Percentiles rank a stretch among this genome's conserved stretches.
These are phyloP conservation scores for Eupithecia pulchellata DNA, from an alignment of 2,888 invertebrate species.

Conservation along the genomic window DNA sequence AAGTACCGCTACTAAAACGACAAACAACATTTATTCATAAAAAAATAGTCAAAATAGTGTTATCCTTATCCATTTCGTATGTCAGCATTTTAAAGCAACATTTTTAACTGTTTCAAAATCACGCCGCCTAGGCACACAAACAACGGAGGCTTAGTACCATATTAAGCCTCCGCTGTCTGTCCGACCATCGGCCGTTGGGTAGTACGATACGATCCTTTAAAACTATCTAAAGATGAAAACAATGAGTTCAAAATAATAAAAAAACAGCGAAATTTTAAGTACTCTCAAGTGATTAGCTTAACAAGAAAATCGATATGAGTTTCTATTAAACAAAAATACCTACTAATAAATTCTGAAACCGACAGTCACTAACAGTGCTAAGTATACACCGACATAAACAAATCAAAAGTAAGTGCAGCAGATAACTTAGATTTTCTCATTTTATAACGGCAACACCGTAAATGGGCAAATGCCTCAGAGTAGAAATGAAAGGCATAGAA, in stretches of 20 bases:
- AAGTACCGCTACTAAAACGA: too few relatives aligned
- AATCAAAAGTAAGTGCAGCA: constrained; percentile 24
- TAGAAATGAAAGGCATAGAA: constrained; percentile 9
- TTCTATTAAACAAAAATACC: neutral
- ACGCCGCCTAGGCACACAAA: too few relatives aligned
- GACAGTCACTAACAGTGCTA: constrained; percentile 15
- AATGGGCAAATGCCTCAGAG: constrained; percentile 31
- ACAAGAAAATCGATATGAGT: neutral
- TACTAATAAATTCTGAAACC: neutral
- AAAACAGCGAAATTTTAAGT: neutral
- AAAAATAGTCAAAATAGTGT: too few relatives aligned
- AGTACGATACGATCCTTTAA: neutral
- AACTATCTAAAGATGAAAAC: neutral
- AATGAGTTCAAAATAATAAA: neutral
- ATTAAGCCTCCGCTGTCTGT: too few relatives aligned
- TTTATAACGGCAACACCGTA: constrained; percentile 40
- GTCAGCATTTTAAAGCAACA: too few relatives aligned
- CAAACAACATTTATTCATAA: too few relatives aligned
- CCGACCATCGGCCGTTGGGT: too few relatives aligned
- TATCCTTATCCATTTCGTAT: too few relatives aligned
- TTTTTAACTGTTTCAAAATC: too few relatives aligned
- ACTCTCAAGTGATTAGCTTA: neutral
- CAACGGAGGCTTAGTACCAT: too few relatives aligned
- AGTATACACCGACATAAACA: constrained; percentile 15
- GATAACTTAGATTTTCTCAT: constrained; percentile 41